A percentile compares a stretch with the other conserved stretches of the same genome.
Evolutionary conservation across 2,797 vertebrate genomes (phyloP).

Genomic region (Microtus agrestis): DNA sequence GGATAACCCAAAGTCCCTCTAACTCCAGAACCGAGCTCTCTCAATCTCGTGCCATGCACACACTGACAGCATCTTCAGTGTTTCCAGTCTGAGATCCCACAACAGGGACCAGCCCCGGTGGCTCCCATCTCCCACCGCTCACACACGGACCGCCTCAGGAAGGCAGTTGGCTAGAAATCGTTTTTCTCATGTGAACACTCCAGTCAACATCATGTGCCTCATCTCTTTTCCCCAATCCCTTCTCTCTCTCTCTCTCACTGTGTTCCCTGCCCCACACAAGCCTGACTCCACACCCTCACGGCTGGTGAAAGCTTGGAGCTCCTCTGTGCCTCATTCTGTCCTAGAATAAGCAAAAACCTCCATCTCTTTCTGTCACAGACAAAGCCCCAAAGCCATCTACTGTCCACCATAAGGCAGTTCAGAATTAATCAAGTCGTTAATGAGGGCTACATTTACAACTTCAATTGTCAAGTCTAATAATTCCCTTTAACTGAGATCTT

Average conservation of each 20-base stretch:
- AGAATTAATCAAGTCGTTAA: conserved; percentile 60
- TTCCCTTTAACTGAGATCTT: conserved; percentile 67
- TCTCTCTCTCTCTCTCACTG: neutral
- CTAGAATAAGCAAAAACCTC: neutral
- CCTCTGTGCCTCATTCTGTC: neutral
- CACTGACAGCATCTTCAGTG: neutral
- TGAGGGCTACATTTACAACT: conserved; percentile 45
- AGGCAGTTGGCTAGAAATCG: neutral
- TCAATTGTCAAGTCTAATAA: conserved; percentile 58
- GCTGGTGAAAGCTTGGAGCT: neutral
- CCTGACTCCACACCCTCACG: neutral
- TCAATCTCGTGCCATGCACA: neutral
- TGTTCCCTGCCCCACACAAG: neutral
- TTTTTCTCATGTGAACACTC: neutral
- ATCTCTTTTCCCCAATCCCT: neutral
- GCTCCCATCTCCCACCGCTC: neutral
- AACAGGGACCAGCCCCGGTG: neutral
- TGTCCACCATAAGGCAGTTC: conserved; percentile 16
- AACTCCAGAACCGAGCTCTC: neutral
- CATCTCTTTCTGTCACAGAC: neutral
- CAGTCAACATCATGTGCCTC: neutral
- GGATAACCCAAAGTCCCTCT: neutral
- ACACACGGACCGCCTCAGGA: neutral
- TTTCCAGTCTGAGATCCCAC: neutral
- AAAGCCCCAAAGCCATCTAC: conserved; percentile 9